Conservation (phyloP, 2,797 vertebrate genomes). For the Acridotheres tristis region DNA sequence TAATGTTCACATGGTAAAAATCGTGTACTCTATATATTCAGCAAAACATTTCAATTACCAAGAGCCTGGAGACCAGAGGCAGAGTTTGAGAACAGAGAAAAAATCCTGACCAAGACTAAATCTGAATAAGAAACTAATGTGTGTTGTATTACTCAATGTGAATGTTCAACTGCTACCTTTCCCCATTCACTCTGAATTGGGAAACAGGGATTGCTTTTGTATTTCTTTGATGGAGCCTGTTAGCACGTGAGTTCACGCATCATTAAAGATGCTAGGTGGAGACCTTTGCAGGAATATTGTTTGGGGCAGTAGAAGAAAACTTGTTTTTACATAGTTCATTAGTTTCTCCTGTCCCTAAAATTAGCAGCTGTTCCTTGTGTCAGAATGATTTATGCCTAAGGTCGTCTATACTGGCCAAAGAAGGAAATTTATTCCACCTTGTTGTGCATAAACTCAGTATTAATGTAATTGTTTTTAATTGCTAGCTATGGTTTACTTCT, state of each 20-base stretch:
- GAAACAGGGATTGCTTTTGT: background rate
- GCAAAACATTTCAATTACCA: background rate
- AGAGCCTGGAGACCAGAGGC: background rate
- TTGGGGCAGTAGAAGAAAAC: background rate
- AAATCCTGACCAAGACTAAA: background rate
- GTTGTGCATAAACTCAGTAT: background rate
- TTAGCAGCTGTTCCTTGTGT: background rate
- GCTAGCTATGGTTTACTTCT: background rate
- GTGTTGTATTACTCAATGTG: background rate
- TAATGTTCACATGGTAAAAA: background rate
- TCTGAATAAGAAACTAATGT: background rate
- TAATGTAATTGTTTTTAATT: background rate
- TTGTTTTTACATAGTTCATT: background rate
- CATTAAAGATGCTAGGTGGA: fast-evolving
- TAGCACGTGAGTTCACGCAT: background rate
- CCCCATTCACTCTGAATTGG: background rate
- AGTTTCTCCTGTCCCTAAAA: background rate
- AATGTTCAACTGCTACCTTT: background rate
- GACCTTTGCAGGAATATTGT: background rate
- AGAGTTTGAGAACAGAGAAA: background rate
- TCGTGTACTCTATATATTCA: background rate
- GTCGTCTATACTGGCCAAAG: background rate
- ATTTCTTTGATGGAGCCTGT: background rate
- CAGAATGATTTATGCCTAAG: background rate
- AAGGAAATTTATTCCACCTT: background rate